A percentile compares a stretch with the other conserved stretches of the same genome.
Evolutionary conservation across 2,888 invertebrate genomes (phyloP).

Genomic region (Diplolepis rosae): DNA sequence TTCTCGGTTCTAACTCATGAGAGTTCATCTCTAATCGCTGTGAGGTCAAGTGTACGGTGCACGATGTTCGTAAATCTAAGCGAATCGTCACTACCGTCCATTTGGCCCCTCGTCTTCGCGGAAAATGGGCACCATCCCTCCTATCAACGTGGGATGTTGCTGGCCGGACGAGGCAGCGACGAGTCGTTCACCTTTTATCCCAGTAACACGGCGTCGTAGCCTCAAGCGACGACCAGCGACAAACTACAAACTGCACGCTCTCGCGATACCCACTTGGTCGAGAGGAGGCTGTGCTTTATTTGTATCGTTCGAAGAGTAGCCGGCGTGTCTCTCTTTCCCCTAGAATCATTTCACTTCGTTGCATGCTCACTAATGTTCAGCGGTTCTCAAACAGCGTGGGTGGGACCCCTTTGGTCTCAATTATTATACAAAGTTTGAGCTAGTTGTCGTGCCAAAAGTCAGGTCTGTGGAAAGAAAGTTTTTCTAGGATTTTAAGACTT

Average conservation of each 20-base stretch:
- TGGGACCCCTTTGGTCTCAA: neutral
- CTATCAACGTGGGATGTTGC: conserved; percentile 66
- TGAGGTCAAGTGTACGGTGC: neutral
- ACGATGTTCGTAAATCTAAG: conserved; percentile 28
- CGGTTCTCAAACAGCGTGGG: conserved; percentile 44
- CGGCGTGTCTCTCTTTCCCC: conserved; percentile 59
- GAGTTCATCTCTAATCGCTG: conserved; percentile 4
- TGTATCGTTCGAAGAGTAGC: conserved; percentile 64
- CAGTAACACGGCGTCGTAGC: conserved; percentile 72
- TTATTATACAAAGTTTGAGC: conserved; percentile 6
- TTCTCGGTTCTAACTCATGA: conserved; percentile 3
- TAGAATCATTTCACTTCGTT: conserved; percentile 50
- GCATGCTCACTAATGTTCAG: conserved; percentile 48
- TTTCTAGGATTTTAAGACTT: too few species aligned
- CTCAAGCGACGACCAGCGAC: conserved; percentile 63
- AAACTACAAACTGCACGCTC: conserved; percentile 66
- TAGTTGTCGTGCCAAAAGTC: too few species aligned
- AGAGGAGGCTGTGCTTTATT: conserved; percentile 62
- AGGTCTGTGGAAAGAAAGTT: too few species aligned
- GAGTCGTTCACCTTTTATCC: conserved; percentile 74
- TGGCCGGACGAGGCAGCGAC: conserved; percentile 63
- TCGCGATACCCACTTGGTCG: conserved; percentile 55
- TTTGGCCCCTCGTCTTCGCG: conserved; percentile 55
- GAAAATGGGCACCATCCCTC: conserved; percentile 64
- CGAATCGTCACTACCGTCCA: conserved; percentile 23